Evolutionary conservation across 2,888 invertebrate genomes (phyloP).

Genomic region (Cantharis lateralis): DNA sequence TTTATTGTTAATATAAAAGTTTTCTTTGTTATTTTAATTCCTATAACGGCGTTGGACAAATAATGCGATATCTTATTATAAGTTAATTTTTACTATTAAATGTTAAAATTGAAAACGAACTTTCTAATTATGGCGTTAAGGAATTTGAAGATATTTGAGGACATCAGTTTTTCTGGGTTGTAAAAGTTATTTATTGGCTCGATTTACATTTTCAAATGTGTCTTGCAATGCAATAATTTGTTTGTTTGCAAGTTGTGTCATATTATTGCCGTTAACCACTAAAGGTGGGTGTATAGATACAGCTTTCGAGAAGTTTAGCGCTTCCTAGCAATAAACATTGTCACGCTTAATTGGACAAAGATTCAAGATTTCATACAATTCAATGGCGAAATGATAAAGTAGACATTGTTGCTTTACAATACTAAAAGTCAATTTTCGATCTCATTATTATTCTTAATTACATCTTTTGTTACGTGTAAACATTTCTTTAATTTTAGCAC

Average conservation of each 20-base stretch:
- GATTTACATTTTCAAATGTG: background rate
- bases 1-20: background rate
- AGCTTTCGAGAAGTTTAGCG: constrained; percentile 11
- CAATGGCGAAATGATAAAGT: constrained; percentile 2
- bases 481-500: background rate
- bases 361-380: constrained; percentile 7
- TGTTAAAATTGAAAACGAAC: background rate
- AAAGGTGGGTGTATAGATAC: constrained; percentile 14
- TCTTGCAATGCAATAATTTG: constrained; percentile 12
- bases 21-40: background rate
- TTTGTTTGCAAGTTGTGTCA: constrained; percentile 13
- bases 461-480: background rate
- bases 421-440: background rate
- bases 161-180: background rate
- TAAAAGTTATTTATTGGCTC: background rate
- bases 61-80: background rate
- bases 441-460: background rate
- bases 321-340: constrained; percentile 24
- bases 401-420: background rate
- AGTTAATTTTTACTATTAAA: background rate
- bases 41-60: background rate
- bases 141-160: background rate
- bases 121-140: background rate
- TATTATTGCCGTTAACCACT: constrained; percentile 6
- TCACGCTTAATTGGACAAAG: constrained; percentile 21